Evolutionary conservation across 2,113 vertebrate genomes (phyloP), one percentile per base, ranked within the genome.

Genomic region (Symphodus melops): DNA sequence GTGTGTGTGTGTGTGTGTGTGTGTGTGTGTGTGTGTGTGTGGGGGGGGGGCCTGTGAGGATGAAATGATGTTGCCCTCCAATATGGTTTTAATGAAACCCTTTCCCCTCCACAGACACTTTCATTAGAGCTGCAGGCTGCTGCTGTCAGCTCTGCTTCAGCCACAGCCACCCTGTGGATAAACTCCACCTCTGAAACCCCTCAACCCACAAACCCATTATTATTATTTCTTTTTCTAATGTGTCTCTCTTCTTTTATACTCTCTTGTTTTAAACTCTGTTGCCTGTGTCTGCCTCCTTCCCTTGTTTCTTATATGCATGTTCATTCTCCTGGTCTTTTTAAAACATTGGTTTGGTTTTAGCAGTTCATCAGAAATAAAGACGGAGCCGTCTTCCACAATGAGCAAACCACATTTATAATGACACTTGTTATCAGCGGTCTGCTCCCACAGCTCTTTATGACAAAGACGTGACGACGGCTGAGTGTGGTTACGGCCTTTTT

Each of bases 11-110:
- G 41, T 42, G 53, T 55, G 53, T 63, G 42, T 84, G 59, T 63
- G n/a, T n/a, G n/a, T n/a, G n/a, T n/a, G n/a, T n/a, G n/a, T n/a
- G n/a, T n/a, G n/a, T n/a, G 52, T 70, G 54, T 28, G 23, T 56
- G 62, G 55, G 55, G 55, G 51, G 63, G 44, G 55, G 41, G 13
- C 56, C 58, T 39, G 44, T 48, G 4, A 63, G 65, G 79, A 82
- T 83, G 65, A 75, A 77, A 80, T 62, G 66, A 85, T 57, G 61
- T 74, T 77, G 73, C 62, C 79, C 75, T 83, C 79, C 83, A 74
- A 66, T 89, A 77, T 82, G 67, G 42, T 76, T 90, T 81, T 85
- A 86, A 89, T 90, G 79, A 88, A 91, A 82, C 68, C 74, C 61
- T 81, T 79, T 79, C 70, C 68, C 69, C 64, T 77, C 58, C 72